Base-by-base conservation (phyloP, 2,888 invertebrate species). In the Acrocyrtus sp. region DNA sequence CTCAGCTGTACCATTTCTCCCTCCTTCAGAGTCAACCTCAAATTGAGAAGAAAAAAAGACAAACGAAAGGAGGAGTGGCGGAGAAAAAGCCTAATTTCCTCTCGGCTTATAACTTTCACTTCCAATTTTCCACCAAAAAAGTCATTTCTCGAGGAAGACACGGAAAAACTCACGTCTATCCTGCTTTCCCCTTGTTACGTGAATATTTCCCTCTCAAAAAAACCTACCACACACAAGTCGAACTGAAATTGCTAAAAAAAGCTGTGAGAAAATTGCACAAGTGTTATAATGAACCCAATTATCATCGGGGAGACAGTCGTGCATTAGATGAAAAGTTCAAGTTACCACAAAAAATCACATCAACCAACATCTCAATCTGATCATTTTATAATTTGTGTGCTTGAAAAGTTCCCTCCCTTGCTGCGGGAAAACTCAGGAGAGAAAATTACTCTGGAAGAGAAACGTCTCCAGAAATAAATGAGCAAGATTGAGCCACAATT, bases 281-380 rank as follows among this genome's bases (percentile, higher is more conserved):
- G 61, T 69, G 68, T 61, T n/a, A 61, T 69, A 69, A 69, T 69
- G 68, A 69, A 69, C 68, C 68, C 68, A 69, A 69, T 69, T 69
- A 69, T 60, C 68, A 61, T 54, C 48, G 61, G 54, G 61, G 56
- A 61, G 47, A 39, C n/a, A n/a, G n/a, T n/a, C n/a, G n/a, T n/a
- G 58, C 58, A 60, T 29, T 67, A 58, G 60, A 60, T 67, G 67
- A 60, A 67, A 67, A 67, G 67, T 60, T 67, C 51, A 67, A 34
- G 58, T n/a, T n/a, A n/a, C n/a, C n/a, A n/a, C n/a, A n/a, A n/a
- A n/a, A n/a, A n/a, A n/a, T n/a, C n/a, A n/a, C n/a, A n/a, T n/a
- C n/a, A n/a, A 43, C 51, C 51, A 62, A 45, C 63, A 63, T 66
- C 51, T 53, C 51, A 41, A 67, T 67, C 53, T 45, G 58, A 67